Evolutionary conservation across 1,140 invertebrate genomes (phyloP).

Genomic region (Brachionus plicatilis): DNA sequence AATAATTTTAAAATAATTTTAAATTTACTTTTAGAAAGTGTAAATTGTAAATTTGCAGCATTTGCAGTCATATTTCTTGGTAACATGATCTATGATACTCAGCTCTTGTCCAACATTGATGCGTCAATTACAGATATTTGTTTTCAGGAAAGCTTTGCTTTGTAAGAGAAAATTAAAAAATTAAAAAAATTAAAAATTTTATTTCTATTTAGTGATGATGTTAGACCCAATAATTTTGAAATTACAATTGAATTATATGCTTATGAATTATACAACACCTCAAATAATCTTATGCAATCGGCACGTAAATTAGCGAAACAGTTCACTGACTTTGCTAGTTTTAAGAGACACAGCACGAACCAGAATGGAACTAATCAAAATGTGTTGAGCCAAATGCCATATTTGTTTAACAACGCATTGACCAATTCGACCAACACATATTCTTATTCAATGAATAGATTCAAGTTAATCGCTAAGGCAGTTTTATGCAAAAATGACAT

Average conservation of each 20-base stretch:
- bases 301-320: slow-evolving; percentile 18
- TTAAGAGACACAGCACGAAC: not conserved
- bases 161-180: not conserved
- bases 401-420: slow-evolving; percentile 21
- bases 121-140: not conserved
- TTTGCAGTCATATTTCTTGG: slow-evolving; percentile 15
- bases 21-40: not conserved
- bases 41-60: slow-evolving; percentile 16
- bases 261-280: slow-evolving; percentile 16
- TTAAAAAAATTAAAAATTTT: not conserved
- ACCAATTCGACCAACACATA: slow-evolving; percentile 20
- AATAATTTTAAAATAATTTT: not conserved
- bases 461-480: not conserved
- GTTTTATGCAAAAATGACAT: not conserved
- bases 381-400: slow-evolving; percentile 19
- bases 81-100: slow-evolving; percentile 27
- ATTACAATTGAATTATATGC: slow-evolving; percentile 11
- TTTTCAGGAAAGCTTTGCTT: not conserved
- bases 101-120: slow-evolving; percentile 12
- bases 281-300: slow-evolving; percentile 6
- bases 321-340: slow-evolving; percentile 19
- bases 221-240: slow-evolving; percentile 8
- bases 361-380: not conserved
- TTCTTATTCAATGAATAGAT: slow-evolving; percentile 27
- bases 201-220: slow-evolving; percentile 6